phyloP scores from a whole-genome alignment of 2,888 invertebrate species.

The Ellobium chinense region DNA sequence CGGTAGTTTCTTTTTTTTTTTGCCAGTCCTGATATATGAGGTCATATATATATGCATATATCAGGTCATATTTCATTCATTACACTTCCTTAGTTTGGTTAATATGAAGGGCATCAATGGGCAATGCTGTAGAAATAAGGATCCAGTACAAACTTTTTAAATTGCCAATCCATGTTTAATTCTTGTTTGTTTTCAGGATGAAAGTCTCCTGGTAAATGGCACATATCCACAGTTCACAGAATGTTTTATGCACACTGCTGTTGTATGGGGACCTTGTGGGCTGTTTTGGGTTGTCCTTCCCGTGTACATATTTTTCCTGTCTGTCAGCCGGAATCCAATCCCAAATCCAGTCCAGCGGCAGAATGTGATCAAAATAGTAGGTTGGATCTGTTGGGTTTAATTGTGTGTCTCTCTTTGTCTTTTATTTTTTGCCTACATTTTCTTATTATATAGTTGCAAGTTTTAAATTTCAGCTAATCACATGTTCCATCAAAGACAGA shows the following conservation, averaged over 20 bases:
- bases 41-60: too few species aligned
- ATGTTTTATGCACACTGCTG: conserved; percentile 47
- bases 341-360: conserved; percentile 32
- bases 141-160: neutral
- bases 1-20: too few species aligned
- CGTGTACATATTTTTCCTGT: conserved; percentile 38
- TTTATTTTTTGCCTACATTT: neutral
- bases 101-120: too few species aligned
- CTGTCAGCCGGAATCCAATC: neutral
- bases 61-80: too few species aligned
- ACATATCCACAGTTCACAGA: conserved; percentile 48
- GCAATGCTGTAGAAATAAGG: too few species aligned
- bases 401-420: neutral
- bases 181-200: conserved; percentile 28
- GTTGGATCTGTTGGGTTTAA: neutral
- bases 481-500: too few species aligned
- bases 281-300: conserved; percentile 41
- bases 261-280: conserved; percentile 50
- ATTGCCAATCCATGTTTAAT: neutral
- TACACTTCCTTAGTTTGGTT: too few species aligned
- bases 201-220: conserved; percentile 32
- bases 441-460: too few species aligned
- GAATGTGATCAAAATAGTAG: conserved; percentile 44
- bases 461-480: too few species aligned
- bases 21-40: too few species aligned